These are phyloP conservation scores for Chalcosyrphus nemorum DNA, from an alignment of 2,888 invertebrate genomes.

Conservation along the genomic window DNA sequence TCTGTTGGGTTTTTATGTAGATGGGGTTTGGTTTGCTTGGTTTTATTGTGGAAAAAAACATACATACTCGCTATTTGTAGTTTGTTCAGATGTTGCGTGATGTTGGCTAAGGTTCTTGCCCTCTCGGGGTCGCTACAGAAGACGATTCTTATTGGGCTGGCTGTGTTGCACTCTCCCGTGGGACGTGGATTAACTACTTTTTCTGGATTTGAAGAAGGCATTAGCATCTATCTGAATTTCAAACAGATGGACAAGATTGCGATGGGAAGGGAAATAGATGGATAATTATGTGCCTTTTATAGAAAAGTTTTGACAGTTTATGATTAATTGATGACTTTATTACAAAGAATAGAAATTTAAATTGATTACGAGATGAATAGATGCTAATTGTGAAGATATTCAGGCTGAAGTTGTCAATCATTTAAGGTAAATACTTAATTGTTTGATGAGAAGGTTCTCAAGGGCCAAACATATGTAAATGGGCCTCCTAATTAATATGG, in stretches of 20 bases:
- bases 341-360: neutral
- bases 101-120: constrained; percentile 66
- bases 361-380: neutral
- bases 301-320: constrained; percentile 24
- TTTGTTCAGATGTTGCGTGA: constrained; percentile 62
- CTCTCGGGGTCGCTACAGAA: constrained; percentile 5
- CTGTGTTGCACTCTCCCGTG: constrained; percentile 29
- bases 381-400: neutral
- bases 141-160: neutral
- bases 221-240: constrained; percentile 64
- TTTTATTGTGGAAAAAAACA: constrained; percentile 46
- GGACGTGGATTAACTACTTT: constrained; percentile 51
- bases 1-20: neutral
- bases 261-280: constrained; percentile 30
- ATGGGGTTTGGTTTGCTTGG: constrained; percentile 25
- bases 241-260: constrained; percentile 17
- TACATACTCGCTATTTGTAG: constrained; percentile 12
- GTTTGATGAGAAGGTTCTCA: too few relatives aligned
- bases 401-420: too few relatives aligned
- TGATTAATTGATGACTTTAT: constrained; percentile 42
- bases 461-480: too few relatives aligned
- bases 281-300: constrained; percentile 18
- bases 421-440: too few relatives aligned
- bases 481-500: too few relatives aligned
- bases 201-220: constrained; percentile 50